These are phyloP conservation scores for Lochmaea crataegi DNA, from an alignment of 2,888 invertebrate species.

Conservation along the genomic window DNA sequence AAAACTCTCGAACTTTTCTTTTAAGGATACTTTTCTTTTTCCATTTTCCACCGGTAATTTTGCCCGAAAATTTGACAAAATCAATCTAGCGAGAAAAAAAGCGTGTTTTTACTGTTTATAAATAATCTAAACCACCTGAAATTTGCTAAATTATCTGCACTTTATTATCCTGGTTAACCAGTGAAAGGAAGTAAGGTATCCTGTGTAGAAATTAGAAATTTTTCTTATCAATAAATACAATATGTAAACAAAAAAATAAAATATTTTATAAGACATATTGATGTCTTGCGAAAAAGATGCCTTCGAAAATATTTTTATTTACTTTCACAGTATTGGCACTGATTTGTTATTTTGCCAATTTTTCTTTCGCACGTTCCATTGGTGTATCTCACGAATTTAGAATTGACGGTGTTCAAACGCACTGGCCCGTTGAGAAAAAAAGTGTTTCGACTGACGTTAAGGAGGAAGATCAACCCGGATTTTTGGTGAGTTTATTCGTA, in stretches of 20 bases:
- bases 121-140: not conserved
- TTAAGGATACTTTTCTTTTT: too few species aligned
- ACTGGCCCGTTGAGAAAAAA: constrained; percentile 51
- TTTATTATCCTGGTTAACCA: not conserved
- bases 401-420: constrained; percentile 59
- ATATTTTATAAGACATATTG: not conserved
- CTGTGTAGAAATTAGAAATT: not conserved
- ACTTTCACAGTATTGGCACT: not conserved
- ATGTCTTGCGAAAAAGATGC: not conserved
- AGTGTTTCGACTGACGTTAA: constrained; percentile 26
- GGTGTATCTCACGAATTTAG: constrained; percentile 45
- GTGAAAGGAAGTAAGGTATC: not conserved
- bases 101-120: too few species aligned
- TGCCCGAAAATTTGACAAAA: too few species aligned
- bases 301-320: not conserved
- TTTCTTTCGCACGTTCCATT: constrained; percentile 23
- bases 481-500: constrained; percentile 54
- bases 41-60: too few species aligned
- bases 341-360: not conserved
- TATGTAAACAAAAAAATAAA: not conserved
- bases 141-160: not conserved
- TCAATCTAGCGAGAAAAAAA: too few species aligned
- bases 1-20: too few species aligned
- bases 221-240: too few species aligned
- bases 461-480: constrained; percentile 56